Conservation (phyloP, 2,888 invertebrate species). For the Alsophila aescularia region DNA sequence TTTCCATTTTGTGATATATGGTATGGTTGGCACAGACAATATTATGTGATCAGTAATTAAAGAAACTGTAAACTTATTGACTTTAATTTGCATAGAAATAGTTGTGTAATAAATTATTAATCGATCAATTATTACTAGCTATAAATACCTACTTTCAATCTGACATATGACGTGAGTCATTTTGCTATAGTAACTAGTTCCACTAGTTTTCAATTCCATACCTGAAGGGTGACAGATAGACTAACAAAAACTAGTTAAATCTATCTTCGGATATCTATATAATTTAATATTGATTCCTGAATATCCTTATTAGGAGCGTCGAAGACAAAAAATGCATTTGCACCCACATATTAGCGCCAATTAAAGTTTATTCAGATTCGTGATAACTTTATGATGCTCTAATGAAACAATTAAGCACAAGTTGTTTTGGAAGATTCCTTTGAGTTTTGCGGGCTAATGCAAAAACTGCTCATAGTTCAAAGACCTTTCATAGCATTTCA, state of each 20-base stretch:
- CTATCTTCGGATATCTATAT: not conserved
- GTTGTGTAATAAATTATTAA: conserved; percentile 16
- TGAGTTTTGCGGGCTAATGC: not conserved
- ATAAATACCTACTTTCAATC: not conserved
- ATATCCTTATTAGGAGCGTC: not conserved
- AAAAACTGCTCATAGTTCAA: not conserved
- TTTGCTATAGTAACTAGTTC: not conserved
- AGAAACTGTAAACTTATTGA: conserved; percentile 14
- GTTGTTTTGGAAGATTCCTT: not conserved
- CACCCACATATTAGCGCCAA: not conserved
- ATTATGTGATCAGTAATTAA: not conserved
- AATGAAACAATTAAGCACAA: not conserved
- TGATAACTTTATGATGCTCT: not conserved
- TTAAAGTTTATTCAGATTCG: conserved; percentile 1
- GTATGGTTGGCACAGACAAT: not conserved
- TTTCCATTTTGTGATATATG: not conserved
- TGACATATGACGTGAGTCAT: not conserved
- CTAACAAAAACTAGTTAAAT: not conserved
- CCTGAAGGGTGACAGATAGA: not conserved
- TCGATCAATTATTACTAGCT: not conserved
- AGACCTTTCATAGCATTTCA: too few relatives aligned
- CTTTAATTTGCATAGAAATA: conserved; percentile 22
- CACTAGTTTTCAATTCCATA: too few relatives aligned
- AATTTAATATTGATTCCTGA: not conserved
- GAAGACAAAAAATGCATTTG: not conserved